A percentile compares a stretch with the other conserved stretches of the same genome.
Evolutionary conservation across 1,140 invertebrate genomes (phyloP).

Genomic region (Conus ventricosus): DNA sequence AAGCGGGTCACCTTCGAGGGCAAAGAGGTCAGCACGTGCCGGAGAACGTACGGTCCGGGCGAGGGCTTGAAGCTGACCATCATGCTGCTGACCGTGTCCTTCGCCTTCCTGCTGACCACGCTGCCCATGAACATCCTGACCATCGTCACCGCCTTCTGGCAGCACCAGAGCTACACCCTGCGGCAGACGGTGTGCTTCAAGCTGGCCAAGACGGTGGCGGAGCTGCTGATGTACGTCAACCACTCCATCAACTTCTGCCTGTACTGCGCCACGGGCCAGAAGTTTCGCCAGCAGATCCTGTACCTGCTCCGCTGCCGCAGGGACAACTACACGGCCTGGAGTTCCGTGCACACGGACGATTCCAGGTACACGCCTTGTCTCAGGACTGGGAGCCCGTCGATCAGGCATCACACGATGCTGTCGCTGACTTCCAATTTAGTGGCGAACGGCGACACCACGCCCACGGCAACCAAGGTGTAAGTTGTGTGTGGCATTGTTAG

Average conservation of each 20-base stretch:
- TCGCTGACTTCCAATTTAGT: no score
- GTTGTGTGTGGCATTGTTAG: no score
- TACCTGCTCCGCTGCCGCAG: background rate
- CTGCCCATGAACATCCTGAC: slow-evolving; percentile 70
- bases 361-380: background rate
- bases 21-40: background rate
- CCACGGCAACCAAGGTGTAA: no score
- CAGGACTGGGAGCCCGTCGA: background rate
- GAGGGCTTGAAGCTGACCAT: slow-evolving; percentile 65
- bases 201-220: slow-evolving; percentile 63
- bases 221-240: slow-evolving; percentile 74
- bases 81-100: slow-evolving; percentile 71
- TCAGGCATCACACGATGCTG: no score
- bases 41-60: slow-evolving; percentile 41
- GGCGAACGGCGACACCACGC: no score
- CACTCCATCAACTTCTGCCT: slow-evolving; percentile 75
- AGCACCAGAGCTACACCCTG: slow-evolving; percentile 29
- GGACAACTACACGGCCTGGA: slow-evolving; percentile 5
- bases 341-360: background rate
- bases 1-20: no score
- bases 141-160: slow-evolving; percentile 61
- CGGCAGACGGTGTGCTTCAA: slow-evolving; percentile 53
- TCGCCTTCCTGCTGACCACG: slow-evolving; percentile 71
- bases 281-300: slow-evolving; percentile 61
- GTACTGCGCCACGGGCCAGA: slow-evolving; percentile 72